Base-by-base conservation (phyloP, 2,797 vertebrate genomes). In the Xiphorhynchus erythropygius region DNA sequence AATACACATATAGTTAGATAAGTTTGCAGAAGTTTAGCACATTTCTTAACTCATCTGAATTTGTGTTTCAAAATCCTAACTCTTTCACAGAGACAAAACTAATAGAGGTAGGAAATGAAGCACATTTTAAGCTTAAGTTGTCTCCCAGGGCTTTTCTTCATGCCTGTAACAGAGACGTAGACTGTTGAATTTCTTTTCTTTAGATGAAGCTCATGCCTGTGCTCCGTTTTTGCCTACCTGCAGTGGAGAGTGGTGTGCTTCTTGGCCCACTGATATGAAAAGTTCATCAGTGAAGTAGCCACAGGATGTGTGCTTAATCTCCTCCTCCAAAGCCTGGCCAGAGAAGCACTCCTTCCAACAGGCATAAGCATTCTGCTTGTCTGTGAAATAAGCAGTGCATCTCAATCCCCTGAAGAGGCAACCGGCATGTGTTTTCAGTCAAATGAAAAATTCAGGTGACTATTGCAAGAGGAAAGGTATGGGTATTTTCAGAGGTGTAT, bases 211-310 rank as follows among this genome's bases (percentile, higher is more conserved):
- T 62, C 25, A 39, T 55, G 8, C 27, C 8, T 53, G 8, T 60
- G 37, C 30, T 21, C 28, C 27, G 11, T 7, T 85, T 89, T 59
- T 67, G 16, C 47, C 32, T 7, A 33, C n/a, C 13, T 85, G 22
- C 25, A 44, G 47, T n/a, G 35, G 59, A 46, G 52, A 77, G 42
- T 63, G 57, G 15, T 55, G 42, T 22, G 15, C 56, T 77, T 32
- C 16, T 67, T 63, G 32, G 37, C 10, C 62, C 28, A 13, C 28
- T 63, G 49, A 47, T 0, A 0, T 21, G 42, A 23, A 25, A 8
- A 71, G 35, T n/a, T 90, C 37, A 65, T 60, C 84, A 81, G 21
- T 2, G 1, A 67, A 73, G 50, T 32, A 82, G 27, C 9, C 15
- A 3, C 16, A 46, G 70, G 16, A 5, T 21, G 24, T 47, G 5